A percentile compares a stretch with the other conserved stretches of the same genome.
These are phyloP conservation scores for Diglossa cyanea DNA, from an alignment of 2,797 vertebrate genomes.

Conservation along the genomic window DNA sequence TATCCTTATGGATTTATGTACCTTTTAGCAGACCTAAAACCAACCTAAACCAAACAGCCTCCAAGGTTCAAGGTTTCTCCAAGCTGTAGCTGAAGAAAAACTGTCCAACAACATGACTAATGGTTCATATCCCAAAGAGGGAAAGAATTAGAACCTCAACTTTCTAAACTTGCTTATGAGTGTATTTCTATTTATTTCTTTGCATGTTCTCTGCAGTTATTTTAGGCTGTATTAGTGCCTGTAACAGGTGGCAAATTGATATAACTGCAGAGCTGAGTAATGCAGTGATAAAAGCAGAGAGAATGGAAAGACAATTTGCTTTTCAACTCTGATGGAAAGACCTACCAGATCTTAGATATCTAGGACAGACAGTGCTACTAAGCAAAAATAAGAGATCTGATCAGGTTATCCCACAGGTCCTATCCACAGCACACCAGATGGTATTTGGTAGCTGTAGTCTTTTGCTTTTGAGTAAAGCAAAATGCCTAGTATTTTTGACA, in stretches of 20 bases:
- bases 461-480: background rate
- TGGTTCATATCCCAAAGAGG: background rate
- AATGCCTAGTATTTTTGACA: background rate
- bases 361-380: background rate
- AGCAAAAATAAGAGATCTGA: background rate
- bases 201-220: background rate
- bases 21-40: background rate
- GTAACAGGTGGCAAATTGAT: background rate
- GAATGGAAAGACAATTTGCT: background rate
- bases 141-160: background rate
- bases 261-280: background rate
- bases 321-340: background rate
- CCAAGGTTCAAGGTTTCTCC: background rate
- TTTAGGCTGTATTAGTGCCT: background rate
- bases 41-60: background rate
- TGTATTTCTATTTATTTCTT: background rate
- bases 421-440: background rate
- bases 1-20: background rate
- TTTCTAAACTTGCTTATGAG: background rate
- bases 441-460: background rate
- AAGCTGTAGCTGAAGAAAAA: background rate
- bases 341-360: background rate
- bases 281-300: background rate
- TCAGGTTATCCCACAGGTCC: background rate
- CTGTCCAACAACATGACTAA: background rate